These are phyloP conservation scores for Acipenser ruthenus DNA, from an alignment of 2,797 vertebrate genomes.

Conservation along the genomic window DNA sequence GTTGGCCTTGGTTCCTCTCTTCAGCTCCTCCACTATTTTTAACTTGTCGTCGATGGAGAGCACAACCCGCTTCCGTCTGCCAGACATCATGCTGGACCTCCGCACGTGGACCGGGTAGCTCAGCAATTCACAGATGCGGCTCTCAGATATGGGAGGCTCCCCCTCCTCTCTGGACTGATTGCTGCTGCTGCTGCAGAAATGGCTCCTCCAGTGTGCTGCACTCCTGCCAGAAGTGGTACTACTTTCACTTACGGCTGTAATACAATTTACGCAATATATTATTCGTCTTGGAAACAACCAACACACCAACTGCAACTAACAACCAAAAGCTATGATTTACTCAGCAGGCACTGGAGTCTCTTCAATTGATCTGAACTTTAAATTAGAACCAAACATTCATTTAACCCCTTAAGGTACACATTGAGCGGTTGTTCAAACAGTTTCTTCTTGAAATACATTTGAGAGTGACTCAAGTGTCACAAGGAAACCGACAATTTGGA, in stretches of 20 bases:
- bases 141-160: neutral
- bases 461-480: too few relatives aligned
- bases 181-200: neutral
- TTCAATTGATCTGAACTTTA: too few relatives aligned
- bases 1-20: neutral
- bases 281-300: neutral
- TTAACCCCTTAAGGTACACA: too few relatives aligned
- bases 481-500: too few relatives aligned
- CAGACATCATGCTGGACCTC: neutral
- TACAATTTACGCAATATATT: constrained; percentile 1
- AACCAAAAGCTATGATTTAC: too few relatives aligned
- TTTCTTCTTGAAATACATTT: too few relatives aligned
- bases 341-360: too few relatives aligned
- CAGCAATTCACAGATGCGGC: neutral
- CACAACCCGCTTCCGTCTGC: neutral
- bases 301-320: too few relatives aligned
- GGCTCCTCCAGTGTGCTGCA: too few relatives aligned
- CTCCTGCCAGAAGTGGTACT: neutral
- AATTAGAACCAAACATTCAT: too few relatives aligned
- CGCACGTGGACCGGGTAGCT: neutral
- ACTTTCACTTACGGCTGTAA: constrained; percentile 1
- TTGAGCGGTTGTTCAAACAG: too few relatives aligned
- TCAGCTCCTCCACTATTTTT: neutral
- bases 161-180: neutral
- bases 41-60: neutral